Conservation (phyloP, 2,888 invertebrate species). For the Lasioglossum marginatum region DNA sequence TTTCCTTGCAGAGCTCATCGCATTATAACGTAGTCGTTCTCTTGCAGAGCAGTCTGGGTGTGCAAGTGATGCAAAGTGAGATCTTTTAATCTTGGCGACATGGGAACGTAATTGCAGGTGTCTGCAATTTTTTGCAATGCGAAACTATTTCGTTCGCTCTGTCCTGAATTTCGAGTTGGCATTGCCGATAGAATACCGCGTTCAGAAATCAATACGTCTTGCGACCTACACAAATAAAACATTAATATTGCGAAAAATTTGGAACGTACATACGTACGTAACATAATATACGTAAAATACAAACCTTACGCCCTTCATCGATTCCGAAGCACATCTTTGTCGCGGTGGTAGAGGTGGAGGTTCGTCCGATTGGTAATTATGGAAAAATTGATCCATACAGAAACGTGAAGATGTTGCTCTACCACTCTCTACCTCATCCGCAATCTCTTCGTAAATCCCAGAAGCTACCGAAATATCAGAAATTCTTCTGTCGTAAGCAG, state of each 20-base stretch:
- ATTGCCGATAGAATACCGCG: slow-evolving; percentile 11
- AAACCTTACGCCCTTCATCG: slow-evolving; percentile 74
- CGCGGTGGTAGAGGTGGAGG: slow-evolving; percentile 86
- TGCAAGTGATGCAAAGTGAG: slow-evolving; percentile 70
- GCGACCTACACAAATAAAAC: slow-evolving; percentile 16
- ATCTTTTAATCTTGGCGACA: slow-evolving; percentile 81
- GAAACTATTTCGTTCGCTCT: slow-evolving; percentile 17
- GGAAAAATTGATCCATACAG: slow-evolving; percentile 82
- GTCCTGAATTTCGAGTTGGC: slow-evolving; percentile 12
- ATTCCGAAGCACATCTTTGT: slow-evolving; percentile 75
- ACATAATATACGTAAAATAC: slow-evolving; percentile 28
- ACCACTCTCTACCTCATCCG: slow-evolving; percentile 81
- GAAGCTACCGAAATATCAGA: slow-evolving; percentile 88
- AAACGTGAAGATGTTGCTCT: slow-evolving; percentile 68
- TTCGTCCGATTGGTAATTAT: slow-evolving; percentile 63
- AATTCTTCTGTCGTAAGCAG: slow-evolving; percentile 84
- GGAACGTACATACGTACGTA: not conserved
- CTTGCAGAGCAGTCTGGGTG: slow-evolving; percentile 67
- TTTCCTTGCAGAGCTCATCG: slow-evolving; percentile 64
- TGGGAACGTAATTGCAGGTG: slow-evolving; percentile 80
- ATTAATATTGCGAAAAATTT: not conserved
- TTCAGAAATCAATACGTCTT: slow-evolving; percentile 14
- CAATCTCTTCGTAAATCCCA: slow-evolving; percentile 90
- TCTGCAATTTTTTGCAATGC: slow-evolving; percentile 58
- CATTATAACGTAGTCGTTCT: slow-evolving; percentile 82